Base-by-base conservation (phyloP, 2,888 invertebrate species). In the Dryadula phaetusa region DNA sequence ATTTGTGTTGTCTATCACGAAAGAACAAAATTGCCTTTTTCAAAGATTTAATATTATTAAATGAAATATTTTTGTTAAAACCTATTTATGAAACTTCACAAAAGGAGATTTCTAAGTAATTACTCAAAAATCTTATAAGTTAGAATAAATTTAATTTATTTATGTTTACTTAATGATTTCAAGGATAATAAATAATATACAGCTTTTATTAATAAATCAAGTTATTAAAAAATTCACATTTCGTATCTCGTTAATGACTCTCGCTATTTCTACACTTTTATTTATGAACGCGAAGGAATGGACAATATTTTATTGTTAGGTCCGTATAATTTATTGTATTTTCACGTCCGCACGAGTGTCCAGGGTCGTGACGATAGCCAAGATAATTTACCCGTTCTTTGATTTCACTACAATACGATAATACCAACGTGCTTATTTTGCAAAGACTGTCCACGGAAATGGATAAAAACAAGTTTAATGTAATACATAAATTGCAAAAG, bases 291-390 rank as follows among this genome's bases (percentile, higher is more conserved):
- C 46, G 72, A 74, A 75, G 64, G 74, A 73, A 47, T 53, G 72
- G 73, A 75, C 68, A 75, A 72, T 73, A 73, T 73, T 75, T 75
- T 75, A 73, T 75, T 73, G 69, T 68, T 65, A 67, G 66, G 60
- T 71, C 76, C 76, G 76, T 74, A 75, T 80, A 78, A 79, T 84
- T 83, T 82, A 82, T 82, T 74, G 75, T 77, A 80, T 83, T 83
- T 80, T 79, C 77, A 77, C 72, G 79, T 78, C 77, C 74, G 79
- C 87, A 88, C 87, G 88, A 87, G 75, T 78, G 79, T 75, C 78
- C 81, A 72, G 75, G 62, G 77, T 89, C 89, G 88, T 89, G 88
- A 87, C 76, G 74, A 75, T 72, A 37, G 67, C 63, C 37, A 52
- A 54, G 72, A 72, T 76, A 76, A 74, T 77, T 77, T 75, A 74